Conservation (phyloP, 2,888 invertebrate genomes). For the Furcula furcula region DNA sequence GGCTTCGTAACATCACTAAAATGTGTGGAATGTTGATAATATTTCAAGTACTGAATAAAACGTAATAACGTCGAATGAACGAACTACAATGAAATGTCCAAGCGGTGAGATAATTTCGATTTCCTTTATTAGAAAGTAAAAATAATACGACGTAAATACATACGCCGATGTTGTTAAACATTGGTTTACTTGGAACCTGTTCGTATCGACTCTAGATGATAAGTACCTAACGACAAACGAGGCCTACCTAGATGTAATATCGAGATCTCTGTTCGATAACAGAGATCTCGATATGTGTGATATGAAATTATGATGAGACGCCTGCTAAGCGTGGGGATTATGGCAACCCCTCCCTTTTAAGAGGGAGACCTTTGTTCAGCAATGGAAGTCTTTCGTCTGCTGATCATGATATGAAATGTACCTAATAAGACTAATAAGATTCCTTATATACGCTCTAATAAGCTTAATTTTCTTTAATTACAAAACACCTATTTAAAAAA, state of each 20-base stretch:
- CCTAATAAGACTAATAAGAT: too few species aligned
- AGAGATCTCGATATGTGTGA: too few species aligned
- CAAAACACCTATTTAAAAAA: too few species aligned
- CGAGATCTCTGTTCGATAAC: too few species aligned
- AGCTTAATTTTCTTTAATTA: too few species aligned
- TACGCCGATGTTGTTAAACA: slow-evolving; percentile 52
- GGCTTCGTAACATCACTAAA: slow-evolving; percentile 14
- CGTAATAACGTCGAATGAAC: slow-evolving; percentile 68
- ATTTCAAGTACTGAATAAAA: slow-evolving; percentile 51
- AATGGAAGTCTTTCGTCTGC: too few species aligned
- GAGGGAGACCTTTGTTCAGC: too few species aligned
- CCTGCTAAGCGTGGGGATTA: too few species aligned
- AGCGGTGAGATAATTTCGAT: slow-evolving; percentile 76
- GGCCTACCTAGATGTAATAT: slow-evolving; percentile 31
- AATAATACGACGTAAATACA: slow-evolving; percentile 66
- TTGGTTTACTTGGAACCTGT: slow-evolving; percentile 49
- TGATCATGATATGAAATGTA: too few species aligned
- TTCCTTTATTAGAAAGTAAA: slow-evolving; percentile 81
- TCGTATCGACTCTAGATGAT: slow-evolving; percentile 24
- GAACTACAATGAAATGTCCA: slow-evolving; percentile 76
- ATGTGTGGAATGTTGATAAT: slow-evolving; percentile 52
- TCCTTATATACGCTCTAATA: too few species aligned
- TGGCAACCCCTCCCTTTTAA: too few species aligned
- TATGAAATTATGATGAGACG: too few species aligned
- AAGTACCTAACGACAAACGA: slow-evolving; percentile 34